Conservation (phyloP, 2,797 vertebrate species). For the Craterocephalus amniculus region DNA sequence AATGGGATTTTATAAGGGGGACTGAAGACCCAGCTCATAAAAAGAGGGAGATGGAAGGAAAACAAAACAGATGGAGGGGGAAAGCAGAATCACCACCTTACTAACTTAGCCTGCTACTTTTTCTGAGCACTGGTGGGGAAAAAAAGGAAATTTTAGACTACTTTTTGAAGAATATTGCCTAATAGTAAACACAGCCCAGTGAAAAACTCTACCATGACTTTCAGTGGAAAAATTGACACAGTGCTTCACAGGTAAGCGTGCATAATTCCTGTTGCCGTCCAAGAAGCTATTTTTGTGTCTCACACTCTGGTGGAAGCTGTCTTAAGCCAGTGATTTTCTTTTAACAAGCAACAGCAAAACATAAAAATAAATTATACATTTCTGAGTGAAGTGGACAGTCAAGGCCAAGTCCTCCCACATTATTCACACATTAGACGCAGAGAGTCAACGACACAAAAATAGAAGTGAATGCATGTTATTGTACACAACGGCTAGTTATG, state of each 20-base stretch:
- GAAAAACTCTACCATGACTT: slow-evolving; percentile 36
- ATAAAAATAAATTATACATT: slow-evolving; percentile 54
- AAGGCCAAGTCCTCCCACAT: slow-evolving; percentile 70
- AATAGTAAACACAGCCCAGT: slow-evolving; percentile 54
- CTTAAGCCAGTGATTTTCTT: slow-evolving; percentile 37
- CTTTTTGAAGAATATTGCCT: slow-evolving; percentile 42
- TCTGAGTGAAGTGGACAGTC: slow-evolving; percentile 50
- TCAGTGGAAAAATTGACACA: slow-evolving; percentile 34
- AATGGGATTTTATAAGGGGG: slow-evolving; percentile 93
- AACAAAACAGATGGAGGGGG: slow-evolving; percentile 87
- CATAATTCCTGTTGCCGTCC: slow-evolving; percentile 46
- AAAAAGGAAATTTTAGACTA: slow-evolving; percentile 57
- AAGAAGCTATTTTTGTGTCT: slow-evolving; percentile 51
- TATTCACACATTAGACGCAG: slow-evolving; percentile 65
- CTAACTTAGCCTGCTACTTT: slow-evolving; percentile 69
- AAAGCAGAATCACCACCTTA: slow-evolving; percentile 77
- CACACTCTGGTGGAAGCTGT: slow-evolving; percentile 27
- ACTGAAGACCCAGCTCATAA: slow-evolving; percentile 88
- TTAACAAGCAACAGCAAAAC: slow-evolving; percentile 43
- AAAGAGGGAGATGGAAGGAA: slow-evolving; percentile 85
- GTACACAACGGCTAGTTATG: slow-evolving; percentile 28
- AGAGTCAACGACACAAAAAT: slow-evolving; percentile 38
- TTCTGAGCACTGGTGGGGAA: slow-evolving; percentile 42
- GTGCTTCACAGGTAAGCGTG: slow-evolving; percentile 36
- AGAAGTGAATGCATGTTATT: slow-evolving; percentile 29